These are phyloP conservation scores for Ia io DNA, from an alignment of 2,113 vertebrate genomes.

Conservation along the genomic window DNA sequence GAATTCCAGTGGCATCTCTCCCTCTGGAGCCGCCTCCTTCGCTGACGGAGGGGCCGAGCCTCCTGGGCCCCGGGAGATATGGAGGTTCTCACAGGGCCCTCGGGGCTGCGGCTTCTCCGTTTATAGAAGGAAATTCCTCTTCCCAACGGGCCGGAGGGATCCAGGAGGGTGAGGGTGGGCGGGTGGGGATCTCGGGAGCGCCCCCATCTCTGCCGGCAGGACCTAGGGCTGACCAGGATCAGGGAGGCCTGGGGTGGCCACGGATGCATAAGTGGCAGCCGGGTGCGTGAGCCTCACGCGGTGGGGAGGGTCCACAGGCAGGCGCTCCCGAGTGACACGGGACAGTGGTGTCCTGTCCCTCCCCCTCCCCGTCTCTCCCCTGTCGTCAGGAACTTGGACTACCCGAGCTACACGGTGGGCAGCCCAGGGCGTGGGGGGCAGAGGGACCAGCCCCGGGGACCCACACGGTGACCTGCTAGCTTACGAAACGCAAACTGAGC, in stretches of 20 bases:
- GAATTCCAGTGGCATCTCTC: not conserved
- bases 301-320: not conserved
- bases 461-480: rapidly evolving
- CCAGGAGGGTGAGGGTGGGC: not conserved
- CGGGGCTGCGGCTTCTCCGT: not conserved
- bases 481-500: rapidly evolving
- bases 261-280: rapidly evolving
- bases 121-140: slow-evolving; percentile 47
- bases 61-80: slow-evolving; percentile 9
- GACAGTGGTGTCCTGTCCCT: not conserved
- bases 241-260: not conserved
- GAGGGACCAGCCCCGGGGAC: not conserved
- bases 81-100: not conserved
- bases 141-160: not conserved
- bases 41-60: not conserved
- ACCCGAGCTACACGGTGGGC: rapidly evolving
- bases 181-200: no score
- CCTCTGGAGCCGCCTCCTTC: not conserved
- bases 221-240: not conserved
- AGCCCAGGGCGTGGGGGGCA: not conserved
- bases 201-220: not conserved
- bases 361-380: rapidly evolving
- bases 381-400: not conserved
- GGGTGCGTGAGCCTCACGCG: not conserved
- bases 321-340: not conserved